Base-by-base conservation (phyloP, 1,140 invertebrate genomes). In the Pseudomyrmex cubaensis region DNA sequence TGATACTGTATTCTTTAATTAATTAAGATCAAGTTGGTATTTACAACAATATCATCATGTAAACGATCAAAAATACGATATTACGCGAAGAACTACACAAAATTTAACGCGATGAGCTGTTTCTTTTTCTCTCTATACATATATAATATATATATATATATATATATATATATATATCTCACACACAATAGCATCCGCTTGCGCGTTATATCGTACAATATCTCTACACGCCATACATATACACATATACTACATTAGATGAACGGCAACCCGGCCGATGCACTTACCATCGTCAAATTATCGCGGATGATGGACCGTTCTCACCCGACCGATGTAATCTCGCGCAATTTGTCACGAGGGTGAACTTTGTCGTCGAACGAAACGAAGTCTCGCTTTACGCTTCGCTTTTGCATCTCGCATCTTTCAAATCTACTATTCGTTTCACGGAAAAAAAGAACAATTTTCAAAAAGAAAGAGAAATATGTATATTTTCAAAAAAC, bases 211-310 rank as follows among this genome's bases (percentile, higher is more conserved):
- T 80, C 76, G 54, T 48, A 66, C 66, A 54, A 80, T 80, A 80
- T 80, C 22, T 80, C n/a, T 57, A 54, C 61, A 25, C 61, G 64
- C 64, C 50, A 48, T 70, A 59, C 44, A 35, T 35, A 35, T 35
- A 35, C 35, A 35, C 35, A 7, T 7, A 7, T 35, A n/a, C 52
- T 50, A 70, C 66, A 70, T 69, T 64, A 64, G 52, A 78, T 69
- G 64, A 64, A 54, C 64, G 76, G 76, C 54, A 80, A 72, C 56
- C 54, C 66, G 76, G 76, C 54, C 76, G 44, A 70, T 54, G 73
- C 85, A 67, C 85, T 87, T 78, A 74, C 85, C 85, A 72, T 87
- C 86, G 82, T 87, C 86, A 73, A 87, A 86, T 87, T 87, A 87
- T 87, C 85, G 73, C 85, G 73, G 80, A 86, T 87, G 86, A 87